These are phyloP conservation scores for Miltochrista miniata DNA, from an alignment of 2,888 invertebrate genomes.

Conservation along the genomic window DNA sequence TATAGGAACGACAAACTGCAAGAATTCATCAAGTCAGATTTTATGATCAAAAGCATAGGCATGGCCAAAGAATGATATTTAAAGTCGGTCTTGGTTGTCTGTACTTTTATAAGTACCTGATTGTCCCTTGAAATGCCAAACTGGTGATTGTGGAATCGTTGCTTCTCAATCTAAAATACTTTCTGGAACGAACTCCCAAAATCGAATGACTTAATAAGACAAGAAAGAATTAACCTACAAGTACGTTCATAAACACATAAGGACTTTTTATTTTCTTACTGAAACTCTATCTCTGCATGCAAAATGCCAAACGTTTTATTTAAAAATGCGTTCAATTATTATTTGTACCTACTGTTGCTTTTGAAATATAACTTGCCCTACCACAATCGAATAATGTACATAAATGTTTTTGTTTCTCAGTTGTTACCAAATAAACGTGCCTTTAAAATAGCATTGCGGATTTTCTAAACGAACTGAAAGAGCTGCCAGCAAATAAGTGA, in stretches of 20 bases:
- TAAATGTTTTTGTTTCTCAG: background rate
- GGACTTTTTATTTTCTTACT: background rate
- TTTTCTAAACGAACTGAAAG: constrained; percentile 33
- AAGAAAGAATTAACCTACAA: no score
- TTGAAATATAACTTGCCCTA: background rate
- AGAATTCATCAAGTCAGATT: no score
- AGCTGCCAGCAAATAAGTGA: constrained; percentile 35
- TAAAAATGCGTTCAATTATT: background rate
- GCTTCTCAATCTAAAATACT: no score
- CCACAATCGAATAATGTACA: background rate
- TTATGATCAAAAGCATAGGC: no score
- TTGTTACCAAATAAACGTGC: background rate
- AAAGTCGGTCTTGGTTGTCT: no score
- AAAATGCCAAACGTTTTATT: background rate
- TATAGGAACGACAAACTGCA: no score
- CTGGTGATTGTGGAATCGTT: background rate
- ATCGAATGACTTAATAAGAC: no score
- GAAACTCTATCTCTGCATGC: background rate
- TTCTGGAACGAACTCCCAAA: no score
- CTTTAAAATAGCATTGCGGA: constrained; percentile 14
- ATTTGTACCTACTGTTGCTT: background rate
- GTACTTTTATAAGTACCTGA: no score
- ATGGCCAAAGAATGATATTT: no score
- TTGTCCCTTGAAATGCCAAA: no score
- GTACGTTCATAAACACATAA: no score